These are phyloP conservation scores for Brenthis hecate DNA, from an alignment of 2,888 invertebrate genomes.

Conservation along the genomic window DNA sequence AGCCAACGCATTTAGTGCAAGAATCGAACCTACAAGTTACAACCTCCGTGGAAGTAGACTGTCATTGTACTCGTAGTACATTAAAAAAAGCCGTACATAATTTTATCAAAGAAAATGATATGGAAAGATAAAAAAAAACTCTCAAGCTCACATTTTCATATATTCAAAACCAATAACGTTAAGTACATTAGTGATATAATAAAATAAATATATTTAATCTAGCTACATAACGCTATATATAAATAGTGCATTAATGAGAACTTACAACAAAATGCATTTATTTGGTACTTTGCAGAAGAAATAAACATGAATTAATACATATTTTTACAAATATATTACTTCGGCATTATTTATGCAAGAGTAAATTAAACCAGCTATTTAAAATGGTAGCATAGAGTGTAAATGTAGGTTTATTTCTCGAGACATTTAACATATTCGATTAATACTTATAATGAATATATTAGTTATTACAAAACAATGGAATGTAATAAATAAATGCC, in stretches of 20 bases:
- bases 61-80: too few relatives aligned
- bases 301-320: not conserved
- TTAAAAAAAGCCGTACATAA: too few relatives aligned
- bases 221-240: conserved; percentile 31
- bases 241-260: conserved; percentile 24
- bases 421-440: too few relatives aligned
- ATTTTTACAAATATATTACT: conserved; percentile 1
- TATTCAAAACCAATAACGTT: conserved; percentile 65
- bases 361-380: too few relatives aligned
- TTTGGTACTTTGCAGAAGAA: conserved; percentile 10
- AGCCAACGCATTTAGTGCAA: too few relatives aligned
- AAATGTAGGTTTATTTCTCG: too few relatives aligned
- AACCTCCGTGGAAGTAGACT: too few relatives aligned
- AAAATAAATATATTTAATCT: conserved; percentile 34
- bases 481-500: conserved; percentile 11
- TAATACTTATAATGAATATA: too few relatives aligned
- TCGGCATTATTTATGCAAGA: not conserved
- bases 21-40: too few relatives aligned
- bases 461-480: not conserved
- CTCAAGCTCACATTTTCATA: conserved; percentile 65
- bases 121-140: conserved; percentile 37
- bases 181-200: conserved; percentile 58
- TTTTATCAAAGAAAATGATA: not conserved
- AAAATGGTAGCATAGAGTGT: too few relatives aligned
- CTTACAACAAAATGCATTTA: conserved; percentile 6